Conservation (phyloP, 2,113 vertebrate species). For the Archilochus colubris region DNA sequence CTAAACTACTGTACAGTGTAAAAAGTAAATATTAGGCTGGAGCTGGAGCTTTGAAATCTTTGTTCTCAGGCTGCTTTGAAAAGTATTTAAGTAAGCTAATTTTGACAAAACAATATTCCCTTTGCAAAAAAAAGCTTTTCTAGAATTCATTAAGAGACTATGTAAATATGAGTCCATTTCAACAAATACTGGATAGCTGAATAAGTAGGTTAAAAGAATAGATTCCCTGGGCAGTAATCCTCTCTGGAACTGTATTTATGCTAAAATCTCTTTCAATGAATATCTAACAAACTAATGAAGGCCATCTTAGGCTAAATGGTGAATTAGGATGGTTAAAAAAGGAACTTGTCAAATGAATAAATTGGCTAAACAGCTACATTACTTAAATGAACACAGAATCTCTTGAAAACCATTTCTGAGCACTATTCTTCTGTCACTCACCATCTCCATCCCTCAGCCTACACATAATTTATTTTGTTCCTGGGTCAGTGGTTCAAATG, state of each 20-base stretch:
- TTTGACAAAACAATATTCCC: slow-evolving; percentile 59
- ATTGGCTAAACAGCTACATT: slow-evolving; percentile 58
- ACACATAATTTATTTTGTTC: slow-evolving; percentile 59
- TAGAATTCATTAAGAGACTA: slow-evolving; percentile 40
- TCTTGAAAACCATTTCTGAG: slow-evolving; percentile 48
- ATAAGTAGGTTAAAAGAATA: slow-evolving; percentile 38
- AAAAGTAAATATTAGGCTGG: slow-evolving; percentile 69
- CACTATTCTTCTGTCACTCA: slow-evolving; percentile 57
- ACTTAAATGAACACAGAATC: slow-evolving; percentile 55
- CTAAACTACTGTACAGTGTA: slow-evolving; percentile 60
- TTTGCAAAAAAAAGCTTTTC: slow-evolving; percentile 51
- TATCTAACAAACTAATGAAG: slow-evolving; percentile 63
- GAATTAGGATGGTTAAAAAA: slow-evolving; percentile 64
- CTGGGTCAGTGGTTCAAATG: slow-evolving; percentile 56
- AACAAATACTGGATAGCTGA: slow-evolving; percentile 11
- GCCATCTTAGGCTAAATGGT: slow-evolving; percentile 54
- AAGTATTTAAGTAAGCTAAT: slow-evolving; percentile 55
- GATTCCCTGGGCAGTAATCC: slow-evolving; percentile 38
- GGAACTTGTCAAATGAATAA: slow-evolving; percentile 50
- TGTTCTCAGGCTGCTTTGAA: slow-evolving; percentile 58
- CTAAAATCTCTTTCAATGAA: slow-evolving; percentile 46
- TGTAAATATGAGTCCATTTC: slow-evolving; percentile 42
- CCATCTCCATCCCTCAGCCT: slow-evolving; percentile 41
- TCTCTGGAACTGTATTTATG: slow-evolving; percentile 65
- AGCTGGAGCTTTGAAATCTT: slow-evolving; percentile 69